Conservation (phyloP, 2,888 invertebrate genomes). For the Drosophila anomelani region DNA sequence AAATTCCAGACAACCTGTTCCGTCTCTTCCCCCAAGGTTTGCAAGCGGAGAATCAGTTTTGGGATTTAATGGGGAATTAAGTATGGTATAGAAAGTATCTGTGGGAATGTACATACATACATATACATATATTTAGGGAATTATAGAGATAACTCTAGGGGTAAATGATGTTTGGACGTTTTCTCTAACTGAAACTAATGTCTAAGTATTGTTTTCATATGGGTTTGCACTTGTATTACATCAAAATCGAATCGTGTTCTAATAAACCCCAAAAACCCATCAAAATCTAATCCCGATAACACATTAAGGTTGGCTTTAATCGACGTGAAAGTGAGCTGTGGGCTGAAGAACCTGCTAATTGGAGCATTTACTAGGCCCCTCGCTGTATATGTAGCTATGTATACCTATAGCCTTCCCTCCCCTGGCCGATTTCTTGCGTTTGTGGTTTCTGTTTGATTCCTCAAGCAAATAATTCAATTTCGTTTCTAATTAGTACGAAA, state of each 20-base stretch:
- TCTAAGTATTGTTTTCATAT: no score
- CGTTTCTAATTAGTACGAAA: constrained; percentile 72
- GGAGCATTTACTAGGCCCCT: constrained; percentile 42
- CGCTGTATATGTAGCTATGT: background rate
- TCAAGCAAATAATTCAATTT: constrained; percentile 80
- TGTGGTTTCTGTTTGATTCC: constrained; percentile 64
- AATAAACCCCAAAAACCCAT: no score
- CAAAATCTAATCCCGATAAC: background rate
- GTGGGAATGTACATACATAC: background rate
- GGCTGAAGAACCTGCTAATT: constrained; percentile 27
- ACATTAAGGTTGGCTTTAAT: constrained; percentile 9
- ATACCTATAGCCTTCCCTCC: background rate
- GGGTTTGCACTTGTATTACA: no score
- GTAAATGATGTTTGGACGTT: no score
- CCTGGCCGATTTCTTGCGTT: constrained; percentile 13
- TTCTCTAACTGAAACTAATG: no score
- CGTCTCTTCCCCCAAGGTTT: background rate
- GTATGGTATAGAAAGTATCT: background rate
- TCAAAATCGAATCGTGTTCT: no score
- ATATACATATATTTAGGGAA: background rate
- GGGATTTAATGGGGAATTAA: background rate
- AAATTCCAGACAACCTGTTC: constrained; percentile 11
- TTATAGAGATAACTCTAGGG: background rate
- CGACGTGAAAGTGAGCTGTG: constrained; percentile 4
- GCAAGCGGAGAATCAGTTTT: background rate